Evolutionary conservation across 2,888 invertebrate genomes (phyloP).

Genomic region (Orchesella flavescens): DNA sequence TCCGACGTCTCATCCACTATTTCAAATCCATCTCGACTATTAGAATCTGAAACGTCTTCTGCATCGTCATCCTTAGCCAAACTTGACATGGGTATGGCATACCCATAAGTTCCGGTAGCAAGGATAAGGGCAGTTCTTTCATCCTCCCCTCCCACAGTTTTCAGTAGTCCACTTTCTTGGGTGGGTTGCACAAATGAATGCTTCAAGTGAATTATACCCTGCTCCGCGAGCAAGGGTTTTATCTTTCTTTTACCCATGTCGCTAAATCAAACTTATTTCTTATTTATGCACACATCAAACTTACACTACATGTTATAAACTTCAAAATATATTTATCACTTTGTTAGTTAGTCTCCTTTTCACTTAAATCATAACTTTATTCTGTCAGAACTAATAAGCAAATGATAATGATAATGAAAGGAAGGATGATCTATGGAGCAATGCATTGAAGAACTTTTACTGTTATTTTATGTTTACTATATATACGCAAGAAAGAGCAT

Average conservation of each 20-base stretch:
- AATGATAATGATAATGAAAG: no score
- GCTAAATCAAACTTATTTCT: background rate
- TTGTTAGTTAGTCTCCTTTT: no score
- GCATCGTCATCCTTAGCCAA: constrained; percentile 50
- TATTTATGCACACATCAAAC: no score
- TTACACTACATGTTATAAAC: no score
- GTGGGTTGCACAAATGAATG: constrained; percentile 71
- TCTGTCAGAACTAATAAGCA: no score
- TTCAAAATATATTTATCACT: no score
- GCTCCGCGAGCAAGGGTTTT: constrained; percentile 68
- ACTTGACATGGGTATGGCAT: constrained; percentile 67
- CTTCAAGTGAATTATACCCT: constrained; percentile 70
- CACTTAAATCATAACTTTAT: no score
- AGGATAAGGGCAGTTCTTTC: constrained; percentile 65
- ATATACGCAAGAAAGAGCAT: no score
- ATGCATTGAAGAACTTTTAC: no score
- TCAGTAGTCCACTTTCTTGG: constrained; percentile 70
- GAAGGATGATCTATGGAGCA: no score
- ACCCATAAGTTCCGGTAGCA: constrained; percentile 70
- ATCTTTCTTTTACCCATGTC: constrained; percentile 55
- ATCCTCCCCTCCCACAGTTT: constrained; percentile 68
- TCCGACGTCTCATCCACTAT: constrained; percentile 41
- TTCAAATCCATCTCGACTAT: constrained; percentile 28
- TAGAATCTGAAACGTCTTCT: constrained; percentile 1
- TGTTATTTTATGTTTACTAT: no score